Evolutionary conservation across 2,888 invertebrate genomes (phyloP).

Genomic region (Hecatera dysodea): DNA sequence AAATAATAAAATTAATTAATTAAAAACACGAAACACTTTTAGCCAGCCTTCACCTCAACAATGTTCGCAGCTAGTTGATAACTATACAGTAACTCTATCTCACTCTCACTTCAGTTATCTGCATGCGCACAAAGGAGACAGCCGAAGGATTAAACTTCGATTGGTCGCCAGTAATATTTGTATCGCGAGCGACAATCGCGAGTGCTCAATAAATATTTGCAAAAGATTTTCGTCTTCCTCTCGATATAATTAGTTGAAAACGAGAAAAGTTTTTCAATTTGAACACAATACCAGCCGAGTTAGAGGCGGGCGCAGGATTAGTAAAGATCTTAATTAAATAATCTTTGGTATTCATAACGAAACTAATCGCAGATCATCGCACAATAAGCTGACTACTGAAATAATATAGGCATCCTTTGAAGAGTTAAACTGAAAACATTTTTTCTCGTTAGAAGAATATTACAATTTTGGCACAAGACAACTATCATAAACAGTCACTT

Average conservation of each 20-base stretch:
- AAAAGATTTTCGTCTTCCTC: constrained; percentile 81
- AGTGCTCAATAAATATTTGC: constrained; percentile 84
- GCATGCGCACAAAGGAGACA: constrained; percentile 28
- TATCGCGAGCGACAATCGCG: constrained; percentile 68
- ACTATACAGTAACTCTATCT: constrained; percentile 47
- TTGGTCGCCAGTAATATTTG: constrained; percentile 58
- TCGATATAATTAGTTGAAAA: constrained; percentile 85
- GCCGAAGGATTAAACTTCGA: constrained; percentile 43
- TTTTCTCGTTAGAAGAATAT: neutral
- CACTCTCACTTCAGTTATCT: constrained; percentile 15
- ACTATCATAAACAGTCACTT: neutral
- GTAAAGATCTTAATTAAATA: constrained; percentile 81
- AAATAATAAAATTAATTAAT: constrained; percentile 91
- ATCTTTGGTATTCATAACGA: constrained; percentile 70
- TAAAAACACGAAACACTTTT: constrained; percentile 90
- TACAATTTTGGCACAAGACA: neutral
- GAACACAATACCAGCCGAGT: constrained; percentile 81
- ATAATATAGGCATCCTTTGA: neutral
- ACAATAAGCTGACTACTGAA: constrained; percentile 25
- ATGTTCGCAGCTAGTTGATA: constrained; percentile 54
- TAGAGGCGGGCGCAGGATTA: constrained; percentile 77
- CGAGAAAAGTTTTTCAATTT: constrained; percentile 89
- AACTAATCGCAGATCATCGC: constrained; percentile 62
- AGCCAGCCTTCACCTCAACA: constrained; percentile 61
- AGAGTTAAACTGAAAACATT: neutral